phyloP scores from a whole-genome alignment of 2,113 vertebrate species.

The Daubentonia madagascariensis region DNA sequence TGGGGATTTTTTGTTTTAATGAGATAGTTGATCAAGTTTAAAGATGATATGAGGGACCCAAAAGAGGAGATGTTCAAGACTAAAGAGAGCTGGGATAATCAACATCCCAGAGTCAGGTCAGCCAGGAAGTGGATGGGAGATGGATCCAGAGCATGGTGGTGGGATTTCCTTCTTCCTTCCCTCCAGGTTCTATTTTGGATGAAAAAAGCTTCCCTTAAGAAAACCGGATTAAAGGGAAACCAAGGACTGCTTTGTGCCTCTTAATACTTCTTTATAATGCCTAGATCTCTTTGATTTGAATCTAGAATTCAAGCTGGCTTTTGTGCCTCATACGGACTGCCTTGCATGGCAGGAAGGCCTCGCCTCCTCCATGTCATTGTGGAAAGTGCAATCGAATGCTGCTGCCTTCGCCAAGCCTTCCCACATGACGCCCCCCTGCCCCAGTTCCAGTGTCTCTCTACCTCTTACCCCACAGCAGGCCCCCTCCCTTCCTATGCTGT shows the following conservation, averaged over 20 bases:
- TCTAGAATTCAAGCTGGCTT: neutral
- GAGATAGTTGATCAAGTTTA: neutral
- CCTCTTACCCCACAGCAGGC: neutral
- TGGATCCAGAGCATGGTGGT: neutral
- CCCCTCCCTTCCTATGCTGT: neutral
- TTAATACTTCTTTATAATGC: neutral
- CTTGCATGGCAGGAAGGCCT: no score
- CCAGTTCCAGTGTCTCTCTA: neutral
- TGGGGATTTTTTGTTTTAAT: neutral
- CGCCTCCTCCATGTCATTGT: no score
- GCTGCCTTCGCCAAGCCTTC: neutral
- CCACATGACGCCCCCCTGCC: neutral
- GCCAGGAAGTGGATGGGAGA: neutral
- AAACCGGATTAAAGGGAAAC: neutral
- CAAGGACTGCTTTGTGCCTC: neutral
- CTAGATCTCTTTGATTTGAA: neutral
- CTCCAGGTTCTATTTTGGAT: neutral
- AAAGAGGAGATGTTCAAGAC: neutral
- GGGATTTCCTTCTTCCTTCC: no score
- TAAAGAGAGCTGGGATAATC: neutral
- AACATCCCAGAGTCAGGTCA: no score
- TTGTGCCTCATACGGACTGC: neutral
- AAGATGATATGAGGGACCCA: neutral
- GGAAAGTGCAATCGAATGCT: neutral
- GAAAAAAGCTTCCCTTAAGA: neutral